A percentile compares a stretch with the other conserved stretches of the same genome.
Evolutionary conservation across 2,888 invertebrate genomes (phyloP).

Genomic region (Camptogramma bilineatum): DNA sequence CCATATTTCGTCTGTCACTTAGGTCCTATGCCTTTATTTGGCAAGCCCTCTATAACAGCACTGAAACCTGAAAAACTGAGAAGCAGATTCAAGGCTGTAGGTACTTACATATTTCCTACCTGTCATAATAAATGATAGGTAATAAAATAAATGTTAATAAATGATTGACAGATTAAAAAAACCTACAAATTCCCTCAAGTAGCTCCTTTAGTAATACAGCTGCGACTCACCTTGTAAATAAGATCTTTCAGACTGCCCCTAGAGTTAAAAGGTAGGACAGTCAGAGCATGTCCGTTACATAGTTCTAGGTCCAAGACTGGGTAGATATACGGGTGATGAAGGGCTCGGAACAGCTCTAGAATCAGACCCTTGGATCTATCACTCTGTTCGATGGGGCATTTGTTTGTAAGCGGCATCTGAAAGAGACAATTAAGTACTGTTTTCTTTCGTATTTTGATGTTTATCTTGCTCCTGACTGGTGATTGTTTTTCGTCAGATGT

Average conservation of each 20-base stretch:
- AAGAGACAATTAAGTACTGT: slow-evolving; percentile 27
- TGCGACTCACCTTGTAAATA: slow-evolving; percentile 88
- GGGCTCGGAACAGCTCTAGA: slow-evolving; percentile 92
- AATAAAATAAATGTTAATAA: no score
- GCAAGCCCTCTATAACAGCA: no score
- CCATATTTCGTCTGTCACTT: no score
- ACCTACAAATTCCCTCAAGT: no score
- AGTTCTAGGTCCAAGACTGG: slow-evolving; percentile 95
- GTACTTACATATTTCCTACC: no score
- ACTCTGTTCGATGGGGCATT: slow-evolving; percentile 88
- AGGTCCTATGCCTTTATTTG: no score
- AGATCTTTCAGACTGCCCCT: slow-evolving; percentile 95
- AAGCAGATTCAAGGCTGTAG: no score
- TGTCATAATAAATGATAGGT: no score
- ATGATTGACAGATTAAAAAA: no score
- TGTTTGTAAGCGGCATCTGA: slow-evolving; percentile 85
- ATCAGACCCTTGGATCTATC: slow-evolving; percentile 88
- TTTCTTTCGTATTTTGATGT: not conserved
- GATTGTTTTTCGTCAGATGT: no score
- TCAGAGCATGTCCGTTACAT: slow-evolving; percentile 88
- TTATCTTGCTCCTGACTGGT: not conserved
- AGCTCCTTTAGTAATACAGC: no score
- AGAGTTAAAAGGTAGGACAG: slow-evolving; percentile 93
- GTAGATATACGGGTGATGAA: slow-evolving; percentile 97
- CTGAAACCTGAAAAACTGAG: no score